Evolutionary conservation across 2,888 invertebrate genomes (phyloP).

Genomic region (Dryocosmus kuriphilus): DNA sequence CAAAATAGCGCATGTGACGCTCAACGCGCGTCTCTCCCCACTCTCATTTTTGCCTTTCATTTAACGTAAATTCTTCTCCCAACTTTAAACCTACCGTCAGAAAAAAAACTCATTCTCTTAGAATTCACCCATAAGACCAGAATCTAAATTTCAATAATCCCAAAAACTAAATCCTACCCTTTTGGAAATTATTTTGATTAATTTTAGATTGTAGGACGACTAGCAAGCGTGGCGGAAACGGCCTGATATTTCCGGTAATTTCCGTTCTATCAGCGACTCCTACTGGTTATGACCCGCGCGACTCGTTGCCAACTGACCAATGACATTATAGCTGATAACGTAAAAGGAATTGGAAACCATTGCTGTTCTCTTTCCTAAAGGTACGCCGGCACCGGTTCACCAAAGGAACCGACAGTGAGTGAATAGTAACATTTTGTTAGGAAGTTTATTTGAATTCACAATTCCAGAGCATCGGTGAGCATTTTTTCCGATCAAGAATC

Average conservation of each 20-base stretch:
- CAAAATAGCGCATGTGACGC: slow-evolving; percentile 25
- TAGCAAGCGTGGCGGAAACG: slow-evolving; percentile 31
- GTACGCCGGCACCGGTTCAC: slow-evolving; percentile 67
- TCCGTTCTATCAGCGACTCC: not conserved
- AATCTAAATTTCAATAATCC: not conserved
- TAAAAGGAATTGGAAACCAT: slow-evolving; percentile 61
- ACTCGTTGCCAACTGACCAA: slow-evolving; percentile 10
- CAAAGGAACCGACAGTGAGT: slow-evolving; percentile 59
- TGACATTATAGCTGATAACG: slow-evolving; percentile 38
- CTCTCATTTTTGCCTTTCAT: not conserved
- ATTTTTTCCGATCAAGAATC: slow-evolving; percentile 36
- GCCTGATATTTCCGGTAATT: slow-evolving; percentile 36
- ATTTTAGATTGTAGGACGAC: slow-evolving; percentile 33
- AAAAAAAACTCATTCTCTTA: not conserved
- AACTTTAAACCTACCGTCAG: not conserved
- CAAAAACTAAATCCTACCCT: not conserved
- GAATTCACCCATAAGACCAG: not conserved
- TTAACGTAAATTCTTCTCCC: not conserved
- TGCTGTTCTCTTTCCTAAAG: slow-evolving; percentile 63
- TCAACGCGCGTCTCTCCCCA: slow-evolving; percentile 21
- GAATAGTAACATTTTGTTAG: slow-evolving; percentile 37
- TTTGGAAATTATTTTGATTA: not conserved
- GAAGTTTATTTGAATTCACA: slow-evolving; percentile 13
- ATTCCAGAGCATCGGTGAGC: slow-evolving; percentile 40
- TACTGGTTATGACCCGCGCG: not conserved